Evolutionary conservation across 2,113 vertebrate genomes (phyloP).

Genomic region (Callospermophilus lateralis): DNA sequence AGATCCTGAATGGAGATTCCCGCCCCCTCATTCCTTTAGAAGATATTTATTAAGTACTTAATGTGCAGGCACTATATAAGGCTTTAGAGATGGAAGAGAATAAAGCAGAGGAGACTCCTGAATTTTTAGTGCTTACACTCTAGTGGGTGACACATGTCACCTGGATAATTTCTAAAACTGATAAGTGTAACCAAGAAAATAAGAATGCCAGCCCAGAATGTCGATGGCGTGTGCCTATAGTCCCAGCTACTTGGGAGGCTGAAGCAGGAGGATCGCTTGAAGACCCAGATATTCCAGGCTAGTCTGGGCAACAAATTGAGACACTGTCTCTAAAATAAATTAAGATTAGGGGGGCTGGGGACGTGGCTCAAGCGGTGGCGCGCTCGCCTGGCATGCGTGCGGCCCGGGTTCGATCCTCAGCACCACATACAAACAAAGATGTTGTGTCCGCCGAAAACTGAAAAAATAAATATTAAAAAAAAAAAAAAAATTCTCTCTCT

Average conservation of each 20-base stretch:
- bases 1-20: neutral
- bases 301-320: neutral
- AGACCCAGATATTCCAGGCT: too few species aligned
- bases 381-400: too few species aligned
- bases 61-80: neutral
- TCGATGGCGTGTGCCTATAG: neutral
- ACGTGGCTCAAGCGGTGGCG: too few species aligned
- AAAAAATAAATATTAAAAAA: too few species aligned
- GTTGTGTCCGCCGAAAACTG: too few species aligned
- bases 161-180: constrained; percentile 25
- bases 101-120: neutral
- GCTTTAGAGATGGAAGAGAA: neutral
- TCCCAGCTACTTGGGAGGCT: neutral
- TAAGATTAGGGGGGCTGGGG: neutral
- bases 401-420: neutral
- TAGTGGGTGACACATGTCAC: neutral
- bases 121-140: neutral
- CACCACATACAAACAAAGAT: too few species aligned
- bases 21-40: neutral
- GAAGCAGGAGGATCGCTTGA: neutral
- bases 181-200: neutral
- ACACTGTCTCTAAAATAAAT: neutral
- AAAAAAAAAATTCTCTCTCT: too few species aligned
- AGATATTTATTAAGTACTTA: neutral
- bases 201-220: neutral